phyloP scores from a whole-genome alignment of 2,113 vertebrate species.

The Microcebus griseorufus region DNA sequence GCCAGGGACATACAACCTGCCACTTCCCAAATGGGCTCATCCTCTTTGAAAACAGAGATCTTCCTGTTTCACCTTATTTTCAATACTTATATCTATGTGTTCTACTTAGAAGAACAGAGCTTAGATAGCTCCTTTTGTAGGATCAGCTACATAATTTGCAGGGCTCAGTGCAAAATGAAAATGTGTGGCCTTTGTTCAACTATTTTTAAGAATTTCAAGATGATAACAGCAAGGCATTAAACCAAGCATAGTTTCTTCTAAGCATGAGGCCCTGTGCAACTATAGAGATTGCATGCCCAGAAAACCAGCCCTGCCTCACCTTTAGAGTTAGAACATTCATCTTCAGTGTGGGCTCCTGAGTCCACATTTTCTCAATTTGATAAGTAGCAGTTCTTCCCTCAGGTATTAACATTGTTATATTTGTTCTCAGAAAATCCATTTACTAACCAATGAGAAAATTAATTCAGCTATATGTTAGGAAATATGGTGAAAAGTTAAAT shows the following conservation, averaged over 20 bases:
- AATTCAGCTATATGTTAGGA: background rate
- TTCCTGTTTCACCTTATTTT: background rate
- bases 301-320: background rate
- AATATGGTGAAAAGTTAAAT: background rate
- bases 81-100: background rate
- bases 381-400: background rate
- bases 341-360: background rate
- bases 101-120: background rate
- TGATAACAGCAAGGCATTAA: background rate
- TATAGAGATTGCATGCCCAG: fast-evolving
- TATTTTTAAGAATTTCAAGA: background rate
- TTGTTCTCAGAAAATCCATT: background rate
- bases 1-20: background rate
- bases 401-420: background rate
- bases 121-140: background rate
- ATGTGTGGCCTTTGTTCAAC: background rate
- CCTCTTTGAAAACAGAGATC: background rate
- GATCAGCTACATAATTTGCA: background rate
- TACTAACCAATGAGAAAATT: background rate
- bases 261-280: background rate
- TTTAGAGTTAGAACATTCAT: too few species aligned
- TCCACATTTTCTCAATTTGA: background rate
- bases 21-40: background rate
- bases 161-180: background rate
- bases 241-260: background rate